These are phyloP conservation scores for Parauchenoglanis punctatus DNA, from an alignment of 2,797 vertebrate genomes.

Conservation along the genomic window DNA sequence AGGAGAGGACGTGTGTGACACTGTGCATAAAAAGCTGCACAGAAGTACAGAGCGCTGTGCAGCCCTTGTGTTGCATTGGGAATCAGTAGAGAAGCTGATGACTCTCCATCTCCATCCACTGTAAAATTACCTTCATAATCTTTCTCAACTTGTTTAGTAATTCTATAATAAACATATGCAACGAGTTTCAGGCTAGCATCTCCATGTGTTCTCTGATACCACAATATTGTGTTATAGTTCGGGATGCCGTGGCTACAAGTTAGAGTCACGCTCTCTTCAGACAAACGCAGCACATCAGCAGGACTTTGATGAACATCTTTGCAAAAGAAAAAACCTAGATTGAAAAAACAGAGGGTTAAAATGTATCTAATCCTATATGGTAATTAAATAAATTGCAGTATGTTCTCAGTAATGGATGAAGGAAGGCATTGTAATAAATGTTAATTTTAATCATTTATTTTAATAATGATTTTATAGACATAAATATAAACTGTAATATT, in stretches of 20 bases:
- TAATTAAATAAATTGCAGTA: background rate
- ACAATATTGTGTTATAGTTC: conserved; percentile 36
- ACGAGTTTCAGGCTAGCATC: conserved; percentile 44
- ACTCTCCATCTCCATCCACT: conserved; percentile 36
- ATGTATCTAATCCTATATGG: background rate
- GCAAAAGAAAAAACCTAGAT: conserved; percentile 53
- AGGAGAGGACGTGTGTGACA: conserved; percentile 1
- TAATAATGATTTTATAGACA: background rate
- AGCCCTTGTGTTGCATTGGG: conserved; percentile 6
- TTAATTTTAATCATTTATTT: background rate
- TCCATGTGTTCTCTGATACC: conserved; percentile 39
- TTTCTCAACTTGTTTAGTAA: background rate
- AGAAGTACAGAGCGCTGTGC: conserved; percentile 51
- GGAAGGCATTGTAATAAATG: background rate
- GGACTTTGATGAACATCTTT: conserved; percentile 60
- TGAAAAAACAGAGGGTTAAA: no score
- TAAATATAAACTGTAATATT: background rate
- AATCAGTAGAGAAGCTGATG: conserved; percentile 37
- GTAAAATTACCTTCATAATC: conserved; percentile 14
- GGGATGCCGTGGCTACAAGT: conserved; percentile 57
- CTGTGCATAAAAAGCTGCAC: conserved; percentile 52
- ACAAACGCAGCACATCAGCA: conserved; percentile 47
- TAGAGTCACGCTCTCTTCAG: conserved; percentile 24
- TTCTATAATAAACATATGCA: background rate
- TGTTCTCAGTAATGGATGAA: background rate